Base-by-base conservation (phyloP, 2,797 vertebrate species). In the Ptychadena robeensis region DNA sequence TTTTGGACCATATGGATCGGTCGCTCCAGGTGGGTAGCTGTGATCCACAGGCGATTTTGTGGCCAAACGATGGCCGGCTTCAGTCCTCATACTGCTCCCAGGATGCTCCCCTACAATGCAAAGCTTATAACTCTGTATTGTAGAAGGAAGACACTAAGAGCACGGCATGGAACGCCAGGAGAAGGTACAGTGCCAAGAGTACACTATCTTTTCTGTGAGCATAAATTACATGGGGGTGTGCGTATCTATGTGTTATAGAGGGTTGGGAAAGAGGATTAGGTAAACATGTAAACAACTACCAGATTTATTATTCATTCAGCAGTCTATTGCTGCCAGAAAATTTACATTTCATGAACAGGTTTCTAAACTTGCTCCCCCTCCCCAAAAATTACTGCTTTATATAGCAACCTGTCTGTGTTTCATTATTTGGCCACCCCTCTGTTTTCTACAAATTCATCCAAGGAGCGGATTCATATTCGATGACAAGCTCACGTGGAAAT, bases 401-500 rank as follows among this genome's bases (percentile, higher is more conserved):
- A 61, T 12, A 3, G 4, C 59, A 61, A 27, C 59, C 59, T 61
- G 25, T 61, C 59, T 28, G 3, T 3, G 11, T 61, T 28, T 9
- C 25, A 10, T 10, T 61, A 61, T 10, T 8, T 8, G 57, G 9
- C 10, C 57, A 9, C 57, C 25, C 57, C 59, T 27, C 25, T 3
- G 27, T 12, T 28, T 61, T 10, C 25, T 59, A n/a, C 25, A 12
- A 34, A 37, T 69, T 38, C 67, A 53, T 37, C 9, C 34, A 15
- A 68, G 32, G 40, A 37, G 65, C 25, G 10, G 22, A 69, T 14
- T 68, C 76, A 35, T 31, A 53, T 25, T 31, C 65, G 28, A 32
- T 57, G 30, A 35, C 31, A 57, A 48, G n/a, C 31, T 79, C n/a
- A 28, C 30, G 34, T 69, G 38, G 31, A 53, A 67, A 79, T 28